Evolutionary conservation across 2,113 vertebrate species (phyloP).

Genomic region (Psittacus erithacus): DNA sequence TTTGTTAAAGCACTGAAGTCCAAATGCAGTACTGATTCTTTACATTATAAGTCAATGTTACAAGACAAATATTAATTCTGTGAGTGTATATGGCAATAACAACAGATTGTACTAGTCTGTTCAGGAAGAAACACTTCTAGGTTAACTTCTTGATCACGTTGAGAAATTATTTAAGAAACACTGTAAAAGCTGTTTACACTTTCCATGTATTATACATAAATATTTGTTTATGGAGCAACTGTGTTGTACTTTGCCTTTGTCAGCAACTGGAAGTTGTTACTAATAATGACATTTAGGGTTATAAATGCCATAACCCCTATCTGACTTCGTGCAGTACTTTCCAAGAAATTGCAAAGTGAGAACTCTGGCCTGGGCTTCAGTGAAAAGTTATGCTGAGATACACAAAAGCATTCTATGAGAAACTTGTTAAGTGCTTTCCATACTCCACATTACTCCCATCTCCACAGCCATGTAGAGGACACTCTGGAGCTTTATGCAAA

Average conservation of each 20-base stretch:
- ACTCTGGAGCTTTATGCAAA: neutral
- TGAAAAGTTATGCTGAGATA: slow-evolving; percentile 49
- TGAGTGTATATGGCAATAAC: neutral
- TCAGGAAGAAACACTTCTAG: slow-evolving; percentile 66
- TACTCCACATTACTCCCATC: neutral
- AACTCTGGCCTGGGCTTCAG: slow-evolving; percentile 51
- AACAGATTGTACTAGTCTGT: slow-evolving; percentile 14
- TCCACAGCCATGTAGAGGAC: neutral
- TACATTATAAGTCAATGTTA: slow-evolving; percentile 34
- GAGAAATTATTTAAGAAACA: slow-evolving; percentile 68
- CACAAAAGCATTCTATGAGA: slow-evolving; percentile 21
- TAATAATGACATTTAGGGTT: slow-evolving; percentile 41
- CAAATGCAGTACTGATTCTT: slow-evolving; percentile 8
- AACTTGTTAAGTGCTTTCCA: neutral
- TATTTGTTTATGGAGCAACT: slow-evolving; percentile 70
- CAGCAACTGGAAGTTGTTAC: slow-evolving; percentile 62
- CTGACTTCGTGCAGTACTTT: slow-evolving; percentile 51
- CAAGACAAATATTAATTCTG: neutral
- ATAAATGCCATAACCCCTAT: slow-evolving; percentile 54
- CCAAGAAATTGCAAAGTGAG: slow-evolving; percentile 62
- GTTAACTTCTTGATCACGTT: slow-evolving; percentile 51
- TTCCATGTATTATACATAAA: slow-evolving; percentile 49
- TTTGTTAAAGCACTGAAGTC: slow-evolving; percentile 24
- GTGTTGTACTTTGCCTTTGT: slow-evolving; percentile 53
- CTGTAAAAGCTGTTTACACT: slow-evolving; percentile 57